phyloP scores from a whole-genome alignment of 2,888 invertebrate species.

The Theretra japonica region DNA sequence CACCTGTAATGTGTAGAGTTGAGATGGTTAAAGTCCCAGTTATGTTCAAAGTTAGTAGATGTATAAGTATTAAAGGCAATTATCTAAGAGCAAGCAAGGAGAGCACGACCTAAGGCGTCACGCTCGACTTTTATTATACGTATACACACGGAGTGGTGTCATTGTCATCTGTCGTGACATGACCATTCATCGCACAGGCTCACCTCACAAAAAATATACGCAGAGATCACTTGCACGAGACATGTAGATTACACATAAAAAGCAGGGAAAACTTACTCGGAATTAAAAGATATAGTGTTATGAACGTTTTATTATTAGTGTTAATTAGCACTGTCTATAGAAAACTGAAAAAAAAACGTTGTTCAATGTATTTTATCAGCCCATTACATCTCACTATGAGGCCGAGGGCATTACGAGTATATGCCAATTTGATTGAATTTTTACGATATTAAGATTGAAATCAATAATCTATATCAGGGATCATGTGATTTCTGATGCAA shows the following conservation, averaged over 20 bases:
- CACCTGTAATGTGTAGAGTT: no score
- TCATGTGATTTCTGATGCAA: no score
- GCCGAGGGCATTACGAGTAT: no score
- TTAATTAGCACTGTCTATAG: background rate
- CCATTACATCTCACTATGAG: no score
- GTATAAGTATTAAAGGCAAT: background rate
- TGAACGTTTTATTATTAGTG: background rate
- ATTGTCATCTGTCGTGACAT: conserved; percentile 4
- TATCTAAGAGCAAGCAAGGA: background rate
- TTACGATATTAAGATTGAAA: no score
- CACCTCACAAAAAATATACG: background rate
- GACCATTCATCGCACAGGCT: background rate
- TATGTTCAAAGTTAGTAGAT: no score
- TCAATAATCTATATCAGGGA: no score
- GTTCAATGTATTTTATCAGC: no score
- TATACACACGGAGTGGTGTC: background rate
- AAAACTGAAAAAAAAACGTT: no score
- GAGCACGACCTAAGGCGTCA: background rate
- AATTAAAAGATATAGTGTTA: background rate
- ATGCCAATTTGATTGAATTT: no score
- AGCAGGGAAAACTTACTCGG: background rate
- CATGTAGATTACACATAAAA: background rate
- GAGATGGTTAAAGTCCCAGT: no score
- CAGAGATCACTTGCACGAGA: background rate
- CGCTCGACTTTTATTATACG: background rate